Conservation (phyloP, 2,113 vertebrate species). For the Fukomys damarensis region DNA sequence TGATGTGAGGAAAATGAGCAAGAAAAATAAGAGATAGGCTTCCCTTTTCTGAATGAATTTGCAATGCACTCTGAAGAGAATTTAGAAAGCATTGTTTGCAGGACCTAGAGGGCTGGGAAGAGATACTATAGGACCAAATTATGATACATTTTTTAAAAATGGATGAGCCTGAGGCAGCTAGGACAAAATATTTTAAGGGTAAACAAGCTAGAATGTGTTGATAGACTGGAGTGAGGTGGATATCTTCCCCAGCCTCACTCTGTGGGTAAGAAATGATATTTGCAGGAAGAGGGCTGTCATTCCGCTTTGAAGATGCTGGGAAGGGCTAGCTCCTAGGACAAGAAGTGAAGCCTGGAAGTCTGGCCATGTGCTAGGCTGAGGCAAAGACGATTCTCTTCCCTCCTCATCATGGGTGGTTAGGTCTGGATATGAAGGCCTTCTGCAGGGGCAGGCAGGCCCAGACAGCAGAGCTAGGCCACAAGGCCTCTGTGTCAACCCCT, state of each 20-base stretch:
- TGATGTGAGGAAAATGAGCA: not conserved
- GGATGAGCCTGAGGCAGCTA: not conserved
- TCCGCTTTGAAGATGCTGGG: not conserved
- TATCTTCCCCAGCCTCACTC: no score
- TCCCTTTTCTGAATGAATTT: not conserved
- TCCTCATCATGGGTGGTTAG: not conserved
- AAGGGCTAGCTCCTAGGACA: not conserved
- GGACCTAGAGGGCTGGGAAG: not conserved
- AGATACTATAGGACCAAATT: not conserved
- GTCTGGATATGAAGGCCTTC: not conserved
- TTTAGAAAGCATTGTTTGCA: not conserved
- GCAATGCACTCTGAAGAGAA: not conserved
- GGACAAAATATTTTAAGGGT: not conserved
- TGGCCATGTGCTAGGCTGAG: not conserved
- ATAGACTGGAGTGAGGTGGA: not conserved
- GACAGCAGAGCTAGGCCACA: not conserved
- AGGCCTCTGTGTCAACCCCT: not conserved
- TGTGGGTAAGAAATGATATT: not conserved
- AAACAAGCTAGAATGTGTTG: not conserved
- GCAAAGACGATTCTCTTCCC: not conserved
- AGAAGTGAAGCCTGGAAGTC: not conserved
- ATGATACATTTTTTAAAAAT: not conserved
- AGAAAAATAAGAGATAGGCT: not conserved
- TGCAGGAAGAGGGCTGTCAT: not conserved
- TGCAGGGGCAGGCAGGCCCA: not conserved